Conservation (phyloP, 2,113 vertebrate genomes). For the Tachysurus fulvidraco region DNA sequence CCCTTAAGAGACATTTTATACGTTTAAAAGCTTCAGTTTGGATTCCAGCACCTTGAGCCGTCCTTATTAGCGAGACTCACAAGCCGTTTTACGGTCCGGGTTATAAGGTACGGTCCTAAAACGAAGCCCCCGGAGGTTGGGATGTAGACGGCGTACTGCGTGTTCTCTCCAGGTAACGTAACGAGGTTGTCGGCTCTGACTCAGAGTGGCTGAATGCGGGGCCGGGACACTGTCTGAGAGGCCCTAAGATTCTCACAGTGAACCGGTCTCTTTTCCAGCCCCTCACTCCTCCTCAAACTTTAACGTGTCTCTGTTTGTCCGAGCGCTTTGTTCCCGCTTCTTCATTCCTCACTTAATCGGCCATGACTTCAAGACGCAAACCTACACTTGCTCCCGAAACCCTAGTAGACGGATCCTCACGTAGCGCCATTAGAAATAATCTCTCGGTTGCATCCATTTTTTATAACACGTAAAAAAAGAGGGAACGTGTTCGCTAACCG, state of each 20-base stretch:
- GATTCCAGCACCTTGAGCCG: background rate
- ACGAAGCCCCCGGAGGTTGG: background rate
- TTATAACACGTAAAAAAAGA: background rate
- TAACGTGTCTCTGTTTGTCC: background rate
- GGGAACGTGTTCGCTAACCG: background rate
- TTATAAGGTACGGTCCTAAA: background rate
- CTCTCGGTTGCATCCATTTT: background rate
- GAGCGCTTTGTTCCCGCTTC: background rate
- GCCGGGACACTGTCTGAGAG: conserved; percentile 95
- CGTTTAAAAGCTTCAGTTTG: background rate
- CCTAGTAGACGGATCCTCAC: background rate
- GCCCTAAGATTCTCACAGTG: conserved; percentile 92
- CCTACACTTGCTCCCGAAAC: background rate
- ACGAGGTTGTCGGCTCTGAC: background rate
- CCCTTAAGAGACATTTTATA: background rate
- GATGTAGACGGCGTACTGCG: no score
- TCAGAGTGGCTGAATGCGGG: conserved; percentile 83
- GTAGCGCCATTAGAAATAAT: background rate
- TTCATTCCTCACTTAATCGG: background rate
- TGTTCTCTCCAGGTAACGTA: background rate
- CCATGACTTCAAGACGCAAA: background rate
- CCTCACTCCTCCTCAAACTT: conserved; percentile 80
- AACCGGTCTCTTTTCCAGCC: conserved; percentile 98
- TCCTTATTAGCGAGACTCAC: background rate
- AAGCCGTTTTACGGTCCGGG: background rate